Evolutionary conservation across 2,113 vertebrate species (phyloP).

Genomic region (Stegastes partitus): DNA sequence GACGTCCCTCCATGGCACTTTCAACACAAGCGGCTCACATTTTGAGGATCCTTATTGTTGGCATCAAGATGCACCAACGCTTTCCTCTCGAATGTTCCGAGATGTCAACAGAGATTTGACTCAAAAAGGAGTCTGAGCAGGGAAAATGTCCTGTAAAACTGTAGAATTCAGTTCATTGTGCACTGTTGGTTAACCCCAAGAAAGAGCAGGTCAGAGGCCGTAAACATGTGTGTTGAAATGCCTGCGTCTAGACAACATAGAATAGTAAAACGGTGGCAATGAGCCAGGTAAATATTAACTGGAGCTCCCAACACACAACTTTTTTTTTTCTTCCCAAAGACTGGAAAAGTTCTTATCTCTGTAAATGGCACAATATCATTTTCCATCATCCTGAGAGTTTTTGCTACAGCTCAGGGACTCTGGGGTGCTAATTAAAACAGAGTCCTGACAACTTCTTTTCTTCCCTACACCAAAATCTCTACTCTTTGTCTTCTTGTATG

Average conservation of each 20-base stretch:
- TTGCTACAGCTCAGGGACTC: conserved; percentile 85
- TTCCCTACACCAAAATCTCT: conserved; percentile 29
- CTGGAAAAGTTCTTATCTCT: conserved; percentile 90
- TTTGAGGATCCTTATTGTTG: conserved; percentile 14
- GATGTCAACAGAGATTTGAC: conserved; percentile 32
- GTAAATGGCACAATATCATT: conserved; percentile 81
- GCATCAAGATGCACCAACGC: conserved; percentile 40
- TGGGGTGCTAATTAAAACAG: conserved; percentile 90
- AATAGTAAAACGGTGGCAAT: conserved; percentile 66
- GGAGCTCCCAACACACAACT: conserved; percentile 73
- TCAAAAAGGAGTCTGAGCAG: not conserved
- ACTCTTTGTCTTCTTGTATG: conserved; percentile 32
- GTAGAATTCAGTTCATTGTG: conserved; percentile 35
- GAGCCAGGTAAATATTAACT: conserved; percentile 81
- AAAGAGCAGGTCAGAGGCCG: conserved; percentile 49
- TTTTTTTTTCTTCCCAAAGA: conserved; percentile 80
- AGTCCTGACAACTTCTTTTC: conserved; percentile 53
- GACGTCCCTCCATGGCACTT: conserved; percentile 37
- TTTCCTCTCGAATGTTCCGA: conserved; percentile 21
- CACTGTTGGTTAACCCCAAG: conserved; percentile 17
- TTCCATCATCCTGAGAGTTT: conserved; percentile 76
- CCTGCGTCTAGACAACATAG: conserved; percentile 76
- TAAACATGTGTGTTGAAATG: conserved; percentile 67
- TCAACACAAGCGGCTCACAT: conserved; percentile 40
- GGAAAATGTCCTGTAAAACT: conserved; percentile 21